Conservation (phyloP, 2,113 vertebrate species). For the Ondatra zibethicus region DNA sequence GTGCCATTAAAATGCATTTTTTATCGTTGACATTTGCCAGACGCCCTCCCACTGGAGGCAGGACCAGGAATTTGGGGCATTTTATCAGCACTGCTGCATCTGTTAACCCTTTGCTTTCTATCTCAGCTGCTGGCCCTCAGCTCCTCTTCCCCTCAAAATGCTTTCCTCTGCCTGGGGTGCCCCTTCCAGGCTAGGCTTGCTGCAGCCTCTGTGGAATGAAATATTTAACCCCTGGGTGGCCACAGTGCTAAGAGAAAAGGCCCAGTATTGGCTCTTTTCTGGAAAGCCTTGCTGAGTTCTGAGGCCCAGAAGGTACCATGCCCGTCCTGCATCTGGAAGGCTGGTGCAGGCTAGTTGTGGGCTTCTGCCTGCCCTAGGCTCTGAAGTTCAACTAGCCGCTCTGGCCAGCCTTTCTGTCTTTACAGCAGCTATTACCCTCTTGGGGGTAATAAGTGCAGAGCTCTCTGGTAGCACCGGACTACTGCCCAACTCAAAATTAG, state of each 20-base stretch:
- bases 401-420: not conserved
- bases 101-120: conserved; percentile 82
- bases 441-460: not conserved
- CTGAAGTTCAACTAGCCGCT: not conserved
- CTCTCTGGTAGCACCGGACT: not conserved
- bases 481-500: not conserved
- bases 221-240: conserved; percentile 51
- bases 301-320: not conserved
- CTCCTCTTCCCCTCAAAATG: not conserved
- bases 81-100: conserved; percentile 85
- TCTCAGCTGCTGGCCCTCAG: conserved; percentile 9
- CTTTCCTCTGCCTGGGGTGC: not conserved
- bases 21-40: conserved; percentile 91
- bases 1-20: conserved; percentile 89
- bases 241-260: not conserved
- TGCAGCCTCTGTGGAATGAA: not conserved
- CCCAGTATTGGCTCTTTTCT: not conserved
- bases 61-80: conserved; percentile 87
- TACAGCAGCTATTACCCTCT: not conserved
- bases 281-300: not conserved
- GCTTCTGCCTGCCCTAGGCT: not conserved
- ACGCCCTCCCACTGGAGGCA: conserved; percentile 79
- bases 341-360: not conserved
- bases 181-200: conserved; percentile 28
- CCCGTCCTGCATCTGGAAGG: not conserved